Evolutionary conservation across 2,113 vertebrate genomes (phyloP).

Genomic region (Coptodon rendalli): DNA sequence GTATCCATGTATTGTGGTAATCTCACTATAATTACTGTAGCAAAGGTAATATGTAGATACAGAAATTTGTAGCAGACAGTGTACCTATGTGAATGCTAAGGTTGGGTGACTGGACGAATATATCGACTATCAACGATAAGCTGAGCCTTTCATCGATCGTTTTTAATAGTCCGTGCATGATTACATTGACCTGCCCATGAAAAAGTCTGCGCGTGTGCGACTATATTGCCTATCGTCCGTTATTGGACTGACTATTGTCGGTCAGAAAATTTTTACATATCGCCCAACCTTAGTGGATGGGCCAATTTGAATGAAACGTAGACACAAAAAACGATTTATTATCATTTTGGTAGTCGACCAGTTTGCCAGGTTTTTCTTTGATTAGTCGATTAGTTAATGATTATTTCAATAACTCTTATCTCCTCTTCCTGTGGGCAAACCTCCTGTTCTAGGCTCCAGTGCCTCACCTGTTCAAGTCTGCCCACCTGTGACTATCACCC

Average conservation of each 20-base stretch:
- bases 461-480: not conserved
- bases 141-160: not conserved
- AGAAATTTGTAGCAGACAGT: no score
- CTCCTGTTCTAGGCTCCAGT: not conserved
- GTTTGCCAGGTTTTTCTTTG: not conserved
- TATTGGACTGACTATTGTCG: no score
- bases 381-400: not conserved
- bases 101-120: not conserved
- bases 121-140: accelerated
- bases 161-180: accelerated
- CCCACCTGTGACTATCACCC: not conserved
- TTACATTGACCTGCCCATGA: not conserved
- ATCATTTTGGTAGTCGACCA: not conserved
- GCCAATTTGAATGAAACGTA: not conserved
- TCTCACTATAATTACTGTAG: not conserved
- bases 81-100: not conserved
- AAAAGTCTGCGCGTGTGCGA: no score
- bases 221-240: no score
- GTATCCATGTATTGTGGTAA: not conserved
- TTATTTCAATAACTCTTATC: not conserved
- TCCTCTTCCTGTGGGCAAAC: not conserved
- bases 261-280: no score
- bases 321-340: not conserved
- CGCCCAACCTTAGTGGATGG: no score
- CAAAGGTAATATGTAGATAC: not conserved